These are phyloP conservation scores for Ormia ochracea DNA, from an alignment of 2,888 invertebrate species.

Conservation along the genomic window DNA sequence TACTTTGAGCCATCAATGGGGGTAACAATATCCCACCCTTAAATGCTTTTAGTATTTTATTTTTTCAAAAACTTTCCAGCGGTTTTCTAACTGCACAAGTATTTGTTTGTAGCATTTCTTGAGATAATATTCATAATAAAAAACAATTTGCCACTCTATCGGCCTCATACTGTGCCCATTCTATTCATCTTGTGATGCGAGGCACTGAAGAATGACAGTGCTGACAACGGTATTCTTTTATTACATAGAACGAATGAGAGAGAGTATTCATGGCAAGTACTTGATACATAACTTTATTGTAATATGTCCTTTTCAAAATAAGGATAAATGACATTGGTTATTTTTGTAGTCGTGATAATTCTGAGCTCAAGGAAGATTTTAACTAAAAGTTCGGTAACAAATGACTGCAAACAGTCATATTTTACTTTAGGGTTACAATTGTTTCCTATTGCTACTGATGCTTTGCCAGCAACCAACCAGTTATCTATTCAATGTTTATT, in stretches of 20 bases:
- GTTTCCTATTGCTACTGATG: slow-evolving; percentile 45
- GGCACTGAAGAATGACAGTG: slow-evolving; percentile 30
- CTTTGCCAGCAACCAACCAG: slow-evolving; percentile 40
- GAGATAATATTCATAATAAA: slow-evolving; percentile 67
- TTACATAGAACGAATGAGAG: slow-evolving; percentile 6
- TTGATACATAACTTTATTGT: slow-evolving; percentile 35
- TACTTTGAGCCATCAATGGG: slow-evolving; percentile 25
- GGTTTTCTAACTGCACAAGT: background rate
- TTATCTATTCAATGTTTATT: slow-evolving; percentile 40
- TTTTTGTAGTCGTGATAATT: slow-evolving; percentile 16
- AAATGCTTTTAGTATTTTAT: background rate
- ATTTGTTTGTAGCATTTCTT: background rate
- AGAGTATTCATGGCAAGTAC: slow-evolving; percentile 12
- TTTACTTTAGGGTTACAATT: slow-evolving; percentile 56
- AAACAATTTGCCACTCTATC: slow-evolving; percentile 75
- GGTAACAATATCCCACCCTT: slow-evolving; percentile 33
- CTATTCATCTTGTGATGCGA: background rate
- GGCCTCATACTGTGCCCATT: slow-evolving; percentile 58
- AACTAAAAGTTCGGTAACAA: slow-evolving; percentile 49
- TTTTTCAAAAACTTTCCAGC: slow-evolving; percentile 2
- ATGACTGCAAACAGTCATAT: slow-evolving; percentile 58
- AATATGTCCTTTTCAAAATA: slow-evolving; percentile 44
- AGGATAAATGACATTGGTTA: slow-evolving; percentile 51
- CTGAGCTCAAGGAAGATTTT: slow-evolving; percentile 25
- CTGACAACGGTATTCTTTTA: slow-evolving; percentile 39